Conservation (phyloP, 2,797 vertebrate genomes). For the Etheostoma nigrum region DNA sequence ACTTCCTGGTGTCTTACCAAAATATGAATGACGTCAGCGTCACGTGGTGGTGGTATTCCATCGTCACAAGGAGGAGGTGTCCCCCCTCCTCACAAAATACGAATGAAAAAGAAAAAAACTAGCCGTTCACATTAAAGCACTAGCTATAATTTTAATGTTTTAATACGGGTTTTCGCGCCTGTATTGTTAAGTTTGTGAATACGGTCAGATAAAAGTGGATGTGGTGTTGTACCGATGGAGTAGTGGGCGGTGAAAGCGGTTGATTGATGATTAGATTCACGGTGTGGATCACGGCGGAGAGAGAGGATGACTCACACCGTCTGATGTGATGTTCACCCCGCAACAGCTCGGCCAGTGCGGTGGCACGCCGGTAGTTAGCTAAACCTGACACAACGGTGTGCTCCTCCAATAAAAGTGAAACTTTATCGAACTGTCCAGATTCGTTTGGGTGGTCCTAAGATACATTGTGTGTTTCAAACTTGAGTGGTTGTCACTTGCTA, state of each 20-base stretch:
- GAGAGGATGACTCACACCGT: conserved; percentile 83
- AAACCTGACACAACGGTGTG: conserved; percentile 45
- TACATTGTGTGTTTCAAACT: conserved; percentile 33
- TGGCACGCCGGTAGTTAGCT: conserved; percentile 60
- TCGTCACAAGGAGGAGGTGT: conserved; percentile 60
- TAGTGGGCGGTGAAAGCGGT: conserved; percentile 63
- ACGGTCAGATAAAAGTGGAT: not conserved
- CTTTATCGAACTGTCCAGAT: conserved; percentile 47
- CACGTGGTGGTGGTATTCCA: conserved; percentile 69
- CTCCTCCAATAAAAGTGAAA: conserved; percentile 46
- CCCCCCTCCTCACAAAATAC: conserved; percentile 30
- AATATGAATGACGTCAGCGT: conserved; percentile 74
- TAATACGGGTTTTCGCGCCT: accelerated
- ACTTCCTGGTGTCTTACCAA: conserved; percentile 78
- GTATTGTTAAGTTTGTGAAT: accelerated
- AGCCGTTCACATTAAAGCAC: conserved; percentile 6
- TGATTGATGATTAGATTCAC: conserved; percentile 79
- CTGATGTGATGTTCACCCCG: conserved; percentile 78
- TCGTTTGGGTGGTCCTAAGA: not conserved
- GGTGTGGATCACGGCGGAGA: conserved; percentile 72
- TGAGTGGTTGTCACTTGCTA: conserved; percentile 36
- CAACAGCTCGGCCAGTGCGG: conserved; percentile 79
- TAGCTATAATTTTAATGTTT: not conserved
- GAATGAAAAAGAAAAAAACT: conserved; percentile 55
- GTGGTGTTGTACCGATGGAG: not conserved